Evolutionary conservation across 2,888 invertebrate genomes (phyloP).

Genomic region (Bombylius major): DNA sequence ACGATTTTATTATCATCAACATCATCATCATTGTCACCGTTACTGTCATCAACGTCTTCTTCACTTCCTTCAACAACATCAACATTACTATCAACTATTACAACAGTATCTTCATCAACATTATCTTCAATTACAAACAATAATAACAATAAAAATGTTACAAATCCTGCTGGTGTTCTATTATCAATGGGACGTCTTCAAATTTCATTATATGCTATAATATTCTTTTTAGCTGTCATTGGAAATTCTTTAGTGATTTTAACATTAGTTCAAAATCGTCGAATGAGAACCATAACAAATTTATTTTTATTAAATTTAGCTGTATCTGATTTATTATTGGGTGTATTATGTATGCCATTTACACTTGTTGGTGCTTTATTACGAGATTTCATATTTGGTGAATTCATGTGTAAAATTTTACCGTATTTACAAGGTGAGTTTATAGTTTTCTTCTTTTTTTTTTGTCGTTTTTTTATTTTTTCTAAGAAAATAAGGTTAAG

Average conservation of each 20-base stretch:
- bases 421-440: slow-evolving; percentile 60
- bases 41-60: neutral
- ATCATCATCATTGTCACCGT: neutral
- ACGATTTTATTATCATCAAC: neutral
- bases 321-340: slow-evolving; percentile 55
- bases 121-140: neutral
- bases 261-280: slow-evolving; percentile 57
- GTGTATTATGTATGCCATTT: slow-evolving; percentile 66
- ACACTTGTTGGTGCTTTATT: slow-evolving; percentile 55
- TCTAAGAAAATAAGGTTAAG: too few relatives aligned
- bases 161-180: neutral
- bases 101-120: neutral
- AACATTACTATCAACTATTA: too few relatives aligned
- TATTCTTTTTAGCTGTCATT: slow-evolving; percentile 63
- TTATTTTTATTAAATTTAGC: slow-evolving; percentile 63
- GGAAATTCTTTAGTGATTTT: slow-evolving; percentile 72
- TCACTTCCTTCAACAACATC: neutral
- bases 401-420: slow-evolving; percentile 56
- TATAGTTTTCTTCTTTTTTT: neutral
- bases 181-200: slow-evolving; percentile 8
- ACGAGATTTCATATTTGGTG: slow-evolving; percentile 58
- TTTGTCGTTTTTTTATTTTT: too few relatives aligned
- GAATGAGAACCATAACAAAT: slow-evolving; percentile 70
- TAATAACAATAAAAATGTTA: neutral
- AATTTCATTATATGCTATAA: slow-evolving; percentile 53